A percentile compares a stretch with the other conserved stretches of the same genome.
These are phyloP conservation scores for Microtus pennsylvanicus DNA, from an alignment of 2,113 vertebrate genomes.

Conservation along the genomic window DNA sequence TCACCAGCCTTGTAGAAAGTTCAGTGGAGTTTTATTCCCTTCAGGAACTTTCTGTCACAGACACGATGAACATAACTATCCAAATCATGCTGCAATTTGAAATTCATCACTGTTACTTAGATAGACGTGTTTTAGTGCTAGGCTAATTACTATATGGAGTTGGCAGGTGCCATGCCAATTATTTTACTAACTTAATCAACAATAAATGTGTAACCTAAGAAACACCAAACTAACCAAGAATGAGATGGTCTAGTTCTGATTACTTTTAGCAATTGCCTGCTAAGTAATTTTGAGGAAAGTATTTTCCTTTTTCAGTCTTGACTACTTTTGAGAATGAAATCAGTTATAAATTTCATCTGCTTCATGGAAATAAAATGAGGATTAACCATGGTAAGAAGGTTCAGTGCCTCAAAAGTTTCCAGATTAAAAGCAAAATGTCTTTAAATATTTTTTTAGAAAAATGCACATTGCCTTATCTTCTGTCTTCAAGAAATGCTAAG, in stretches of 20 bases:
- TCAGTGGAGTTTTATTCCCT: not conserved
- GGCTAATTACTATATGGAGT: not conserved
- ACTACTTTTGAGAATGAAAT: not conserved
- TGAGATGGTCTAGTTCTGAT: not conserved
- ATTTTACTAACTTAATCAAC: not conserved
- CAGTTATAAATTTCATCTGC: not conserved
- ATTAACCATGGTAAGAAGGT: not conserved
- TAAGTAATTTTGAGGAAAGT: constrained; percentile 29
- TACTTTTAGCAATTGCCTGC: not conserved
- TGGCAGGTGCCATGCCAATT: not conserved
- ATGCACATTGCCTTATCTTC: not conserved
- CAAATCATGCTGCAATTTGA: constrained; percentile 12
- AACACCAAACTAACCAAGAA: constrained; percentile 10
- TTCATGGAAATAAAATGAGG: constrained; percentile 7
- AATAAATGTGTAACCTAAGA: not conserved
- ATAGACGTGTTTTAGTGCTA: not conserved
- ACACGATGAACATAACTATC: constrained; percentile 7
- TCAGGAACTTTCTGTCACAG: not conserved
- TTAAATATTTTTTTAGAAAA: constrained; percentile 40
- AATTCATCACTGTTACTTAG: not conserved
- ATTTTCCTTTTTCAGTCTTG: not conserved
- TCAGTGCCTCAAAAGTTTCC: constrained; percentile 13
- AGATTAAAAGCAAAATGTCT: not conserved
- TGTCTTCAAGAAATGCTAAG: not conserved
- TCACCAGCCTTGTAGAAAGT: not conserved